Evolutionary conservation across 2,113 vertebrate genomes (phyloP), one percentile per base, ranked within the genome.

Genomic region (Onychostoma macrolepis): DNA sequence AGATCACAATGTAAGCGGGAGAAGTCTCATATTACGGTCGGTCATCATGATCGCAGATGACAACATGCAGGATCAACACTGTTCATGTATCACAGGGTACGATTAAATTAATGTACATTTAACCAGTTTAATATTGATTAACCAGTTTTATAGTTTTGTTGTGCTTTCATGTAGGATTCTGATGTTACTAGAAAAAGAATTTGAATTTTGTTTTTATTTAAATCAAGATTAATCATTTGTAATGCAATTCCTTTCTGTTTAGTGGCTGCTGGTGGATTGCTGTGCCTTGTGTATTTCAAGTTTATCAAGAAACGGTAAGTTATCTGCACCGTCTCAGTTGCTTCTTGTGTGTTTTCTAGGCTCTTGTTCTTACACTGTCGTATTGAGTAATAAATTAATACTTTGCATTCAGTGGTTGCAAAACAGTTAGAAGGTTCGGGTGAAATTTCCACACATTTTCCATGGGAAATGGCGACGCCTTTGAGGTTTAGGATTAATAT

Each of bases 261-360:
- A 21, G 0, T 0, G 2, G 0, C 0, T 17, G 13, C 4, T 1
- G 1, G 7, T 67, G 26, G 0, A 26, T 0, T 2, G 0, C 0
- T 28, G 11, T 0, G 3, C 45, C 0, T 48, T 4, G 45, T 15
- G 4, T 45, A 12, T 45, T 13, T 15, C 45, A 13, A 1, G 11
- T 45, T 0, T 15, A 7, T 4, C 12, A 69, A 28, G 6, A 17
- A 69, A 19, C 30, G 9, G 69, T 72, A 72, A 72, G 69, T 24
- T 38, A 24, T 12, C 33, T 72, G 9, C 69, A 38, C 36, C 6
- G 9, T 24, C 33, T 38, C 9, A 24, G 8, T 38, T 24, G 33
- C 19, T 24, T 0, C 9, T 38, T 38, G 19, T 9, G 65, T 69
- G 13, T 6, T 69, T 21, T 30, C 65, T 36, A 4, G 8, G 30